Conservation (phyloP, 2,888 invertebrate species). For the Tetropium fuscum region DNA sequence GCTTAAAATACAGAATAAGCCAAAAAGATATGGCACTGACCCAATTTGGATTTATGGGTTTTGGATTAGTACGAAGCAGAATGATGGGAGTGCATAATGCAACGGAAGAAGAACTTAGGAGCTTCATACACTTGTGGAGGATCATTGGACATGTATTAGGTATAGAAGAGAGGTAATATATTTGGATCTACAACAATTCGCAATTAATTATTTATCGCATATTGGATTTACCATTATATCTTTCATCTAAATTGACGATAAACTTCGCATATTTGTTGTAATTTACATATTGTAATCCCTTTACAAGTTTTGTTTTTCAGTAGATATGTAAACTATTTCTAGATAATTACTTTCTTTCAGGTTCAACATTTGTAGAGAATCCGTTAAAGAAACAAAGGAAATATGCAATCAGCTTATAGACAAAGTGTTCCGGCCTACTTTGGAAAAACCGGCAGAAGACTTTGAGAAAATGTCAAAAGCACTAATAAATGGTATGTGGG, state of each 20-base stretch:
- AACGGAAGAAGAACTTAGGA: constrained; percentile 75
- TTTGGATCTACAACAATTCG: no score
- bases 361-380: constrained; percentile 77
- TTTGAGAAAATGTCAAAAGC: constrained; percentile 75
- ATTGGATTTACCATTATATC: no score
- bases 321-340: not conserved
- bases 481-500: constrained; percentile 78
- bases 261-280: no score
- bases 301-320: no score
- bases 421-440: constrained; percentile 72
- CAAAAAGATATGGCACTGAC: constrained; percentile 89
- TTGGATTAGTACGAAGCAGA: constrained; percentile 73
- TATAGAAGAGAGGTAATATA: constrained; percentile 81
- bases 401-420: constrained; percentile 72
- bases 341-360: constrained; percentile 61
- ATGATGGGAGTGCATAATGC: constrained; percentile 75
- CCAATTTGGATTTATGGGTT: constrained; percentile 89
- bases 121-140: constrained; percentile 86
- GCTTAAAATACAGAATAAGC: constrained; percentile 72
- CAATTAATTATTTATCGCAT: no score
- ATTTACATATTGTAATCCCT: not conserved
- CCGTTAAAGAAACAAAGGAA: constrained; percentile 72
- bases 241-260: no score
- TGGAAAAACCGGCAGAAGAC: constrained; percentile 71
- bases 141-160: constrained; percentile 85